Conservation (phyloP, 2,888 invertebrate genomes). For the Acrobasis repandana region DNA sequence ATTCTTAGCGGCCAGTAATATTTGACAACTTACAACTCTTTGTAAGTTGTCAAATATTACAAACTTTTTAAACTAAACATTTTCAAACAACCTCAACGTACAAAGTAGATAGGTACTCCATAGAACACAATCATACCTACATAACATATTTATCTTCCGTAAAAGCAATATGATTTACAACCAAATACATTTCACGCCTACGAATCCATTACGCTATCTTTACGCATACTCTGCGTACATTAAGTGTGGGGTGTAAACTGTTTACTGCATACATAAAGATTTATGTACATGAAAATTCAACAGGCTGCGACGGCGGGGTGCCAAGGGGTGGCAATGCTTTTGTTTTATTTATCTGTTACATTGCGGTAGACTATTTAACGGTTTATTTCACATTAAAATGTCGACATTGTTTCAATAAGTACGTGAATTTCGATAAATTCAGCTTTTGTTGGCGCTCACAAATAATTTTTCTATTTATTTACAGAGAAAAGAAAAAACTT, state of each 20-base stretch:
- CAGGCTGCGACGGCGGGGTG: conserved; percentile 40
- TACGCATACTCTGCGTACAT: conserved; percentile 7
- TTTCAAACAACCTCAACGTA: no score
- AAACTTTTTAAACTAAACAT: no score
- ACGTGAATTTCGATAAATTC: background rate
- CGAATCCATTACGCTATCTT: conserved; percentile 12
- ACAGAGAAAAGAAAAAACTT: no score
- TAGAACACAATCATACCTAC: no score
- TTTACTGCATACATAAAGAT: conserved; percentile 54
- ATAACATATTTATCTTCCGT: no score
- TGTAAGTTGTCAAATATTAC: no score
- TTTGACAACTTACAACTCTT: no score
- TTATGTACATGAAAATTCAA: conserved; percentile 65
- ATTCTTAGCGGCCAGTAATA: no score
- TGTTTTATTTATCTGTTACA: conserved; percentile 20
- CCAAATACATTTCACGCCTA: conserved; percentile 13
- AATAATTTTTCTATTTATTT: no score
- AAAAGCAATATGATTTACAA: conserved; percentile 9
- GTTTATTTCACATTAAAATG: conserved; percentile 8
- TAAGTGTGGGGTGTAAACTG: conserved; percentile 31
- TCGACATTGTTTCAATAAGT: background rate
- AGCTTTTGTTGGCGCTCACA: background rate
- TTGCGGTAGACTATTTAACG: conserved; percentile 11
- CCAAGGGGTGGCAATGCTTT: conserved; percentile 31
- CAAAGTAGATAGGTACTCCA: no score